Base-by-base conservation (phyloP, 2,113 vertebrate species). In the Bolborhynchus lineola region DNA sequence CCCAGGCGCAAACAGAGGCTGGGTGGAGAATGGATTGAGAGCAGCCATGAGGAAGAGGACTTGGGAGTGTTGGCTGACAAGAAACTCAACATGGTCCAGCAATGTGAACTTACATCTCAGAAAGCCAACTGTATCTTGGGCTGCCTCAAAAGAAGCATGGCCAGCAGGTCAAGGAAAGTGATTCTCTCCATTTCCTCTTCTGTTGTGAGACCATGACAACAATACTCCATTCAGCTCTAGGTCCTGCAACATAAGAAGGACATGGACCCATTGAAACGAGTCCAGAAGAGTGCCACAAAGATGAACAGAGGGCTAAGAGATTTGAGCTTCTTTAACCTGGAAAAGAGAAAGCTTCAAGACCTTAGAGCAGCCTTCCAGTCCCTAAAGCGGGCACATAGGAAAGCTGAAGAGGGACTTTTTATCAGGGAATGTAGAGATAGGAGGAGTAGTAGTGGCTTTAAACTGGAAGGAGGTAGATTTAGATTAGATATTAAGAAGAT, bases 191-290 rank as follows among this genome's bases (percentile, higher is more conserved):
- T 63, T 23, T 49, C 13, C 14, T 14, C 11, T 4, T 7, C 35
- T 39, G 31, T 10, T 1, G 1, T 15, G 20, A 62, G 16, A 49
- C 26, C n/a, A 4, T 29, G 49, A 21, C n/a, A 39, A 16, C 20
- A 33, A 29, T 49, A 39, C 28, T 49, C 11, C 16, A 13, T 49
- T 14, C 42, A 62, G 11, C 7, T 49, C 26, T 49, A 57, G 16
- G 26, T 16, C 4, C 15, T 11, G 7, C 55, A 62, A 8, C 15
- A 24, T 23, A 29, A 24, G 55, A 76, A 77, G 5, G 4, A 24
- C 5, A 3, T 11, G 28, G 26, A 49, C 16, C 15, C 14, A 24
- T 2, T 25, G 3, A 6, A 41, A 13, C 4, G 3, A 29, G 35
- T 78, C n/a, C 28, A 63, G 35, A 39, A 28, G 35, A 77, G 17